Conservation (phyloP, 2,113 vertebrate species). For the Stegostoma tigrinum region DNA sequence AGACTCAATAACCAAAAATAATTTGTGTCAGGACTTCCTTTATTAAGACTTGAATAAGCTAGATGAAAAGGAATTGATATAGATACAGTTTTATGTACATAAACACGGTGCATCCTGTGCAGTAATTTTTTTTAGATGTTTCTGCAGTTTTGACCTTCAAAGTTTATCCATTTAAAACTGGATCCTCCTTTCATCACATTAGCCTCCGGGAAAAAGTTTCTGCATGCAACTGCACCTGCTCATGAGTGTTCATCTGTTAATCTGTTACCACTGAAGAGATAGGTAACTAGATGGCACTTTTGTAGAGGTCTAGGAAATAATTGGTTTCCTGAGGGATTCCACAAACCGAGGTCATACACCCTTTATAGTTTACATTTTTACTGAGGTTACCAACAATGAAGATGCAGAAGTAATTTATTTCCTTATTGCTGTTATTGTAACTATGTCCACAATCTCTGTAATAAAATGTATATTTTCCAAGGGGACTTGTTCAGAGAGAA, state of each 20-base stretch:
- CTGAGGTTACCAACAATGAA: not conserved
- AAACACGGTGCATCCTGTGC: not conserved
- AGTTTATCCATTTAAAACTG: slow-evolving; percentile 12
- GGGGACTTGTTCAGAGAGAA: not conserved
- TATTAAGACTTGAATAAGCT: not conserved
- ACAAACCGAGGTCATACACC: not conserved
- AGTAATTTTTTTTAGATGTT: slow-evolving; percentile 10
- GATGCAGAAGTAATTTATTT: not conserved
- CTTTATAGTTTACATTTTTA: not conserved
- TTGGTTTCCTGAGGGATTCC: slow-evolving; percentile 28
- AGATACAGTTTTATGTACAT: not conserved
- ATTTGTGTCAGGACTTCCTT: not conserved
- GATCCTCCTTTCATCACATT: slow-evolving; percentile 32
- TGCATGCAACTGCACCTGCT: slow-evolving; percentile 23
- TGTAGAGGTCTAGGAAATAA: not conserved
- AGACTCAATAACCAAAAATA: not conserved
- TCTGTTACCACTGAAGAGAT: slow-evolving; percentile 30
- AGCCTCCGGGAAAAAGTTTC: slow-evolving; percentile 29
- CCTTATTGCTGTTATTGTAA: not conserved
- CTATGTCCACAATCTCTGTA: not conserved
- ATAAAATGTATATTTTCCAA: not conserved
- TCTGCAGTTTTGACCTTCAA: slow-evolving; percentile 29
- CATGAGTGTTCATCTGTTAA: slow-evolving; percentile 16
- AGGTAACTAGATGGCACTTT: slow-evolving; percentile 16
- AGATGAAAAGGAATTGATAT: not conserved